Evolutionary conservation across 2,888 invertebrate species (phyloP), one percentile per base, ranked within the genome.

Genomic region (Andrena flavipes): DNA sequence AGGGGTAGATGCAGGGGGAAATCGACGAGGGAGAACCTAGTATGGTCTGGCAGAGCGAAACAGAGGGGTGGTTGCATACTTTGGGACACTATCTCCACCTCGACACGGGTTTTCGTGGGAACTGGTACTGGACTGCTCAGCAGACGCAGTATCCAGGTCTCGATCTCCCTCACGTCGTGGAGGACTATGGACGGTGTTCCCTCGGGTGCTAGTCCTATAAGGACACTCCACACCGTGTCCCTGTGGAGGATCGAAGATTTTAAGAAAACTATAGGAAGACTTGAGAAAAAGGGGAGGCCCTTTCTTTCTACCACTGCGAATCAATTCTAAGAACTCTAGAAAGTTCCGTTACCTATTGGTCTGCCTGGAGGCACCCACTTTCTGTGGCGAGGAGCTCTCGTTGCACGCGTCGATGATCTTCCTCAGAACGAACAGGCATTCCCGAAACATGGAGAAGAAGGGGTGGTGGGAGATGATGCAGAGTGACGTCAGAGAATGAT

Each of bases 401-500:
- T 99, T 99, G 95, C 99, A 99, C 79, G 99, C 98, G 95, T 99
- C 99, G 91, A 99, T 99, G 88, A 99, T 95, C 93, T 98, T 98
- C 94, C 99, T 98, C 91, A 99, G 95, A 90, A 99, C 97, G 95
- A 98, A 98, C 90, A 99, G 96, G 95, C 99, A 99, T 95, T 99
- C 99, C 87, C 99, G 97, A 95, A 99, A 99, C 92, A 98, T 98
- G 84, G 99, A 97, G 95, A 99, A 99, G 95, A 99, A 99, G 51
- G 99, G 99, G 95, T 99, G 99, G 95, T 99, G 99, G 84, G 99
- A 99, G 76, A 99, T 96, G 89, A 99, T 96, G 95, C 99, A 99
- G 76, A 99, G 95, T 67, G 99, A 99, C 54, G 99, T 99, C 88
- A 99, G 95, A 16, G 99, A 99, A 94, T 99, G 98, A 94, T 98